Base-by-base conservation (phyloP, 2,113 vertebrate species). In the Tretioscincus oriximinensis region DNA sequence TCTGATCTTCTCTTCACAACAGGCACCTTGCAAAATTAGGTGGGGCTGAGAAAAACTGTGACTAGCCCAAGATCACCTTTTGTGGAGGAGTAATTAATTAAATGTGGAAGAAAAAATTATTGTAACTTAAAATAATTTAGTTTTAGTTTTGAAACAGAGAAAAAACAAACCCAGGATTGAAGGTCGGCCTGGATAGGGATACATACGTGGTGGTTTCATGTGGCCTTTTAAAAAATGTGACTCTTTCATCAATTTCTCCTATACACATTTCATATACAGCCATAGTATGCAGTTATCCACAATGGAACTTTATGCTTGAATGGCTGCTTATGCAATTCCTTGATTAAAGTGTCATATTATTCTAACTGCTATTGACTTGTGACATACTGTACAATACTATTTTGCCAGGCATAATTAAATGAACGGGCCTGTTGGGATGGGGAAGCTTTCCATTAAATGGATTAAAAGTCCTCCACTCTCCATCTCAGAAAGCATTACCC, bases 401-500 rank as follows among this genome's bases (percentile, higher is more conserved):
- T 79, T n/a, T 18, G n/a, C 35, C 73, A 77, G 41, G n/a, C 54
- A 5, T 10, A 60, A n/a, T 21, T 85, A 76, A 74, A 1, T 0
- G 60, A 81, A 51, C n/a, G 63, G 26, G 16, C 4, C 49, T 41
- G 1, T n/a, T 58, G 29, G 74, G 58, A 29, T 65, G 66, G 61
- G 31, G 69, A 7, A 74, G 49, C 26, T 47, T 73, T 61, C 72
- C 0, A 14, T 28, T 18, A 84, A 76, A 58, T 4, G 60, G 78
- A 84, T 84, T 81, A 0, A 7, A 80, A 1, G 2, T 0, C 0
- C 0, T 1, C 26, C n/a, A 24, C 67, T 78, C 76, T 29, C 18
- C 16, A 26, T 24, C 0, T 0, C 18, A 11, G 1, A 75, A 11
- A 12, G 1, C 0, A 0, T 10, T 0, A 85, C 41, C 7, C 16